Percentiles rank a stretch among this genome's conserved stretches.
Evolutionary conservation across 1,140 invertebrate species (phyloP).

Genomic region (Eupristina koningsbergeri): DNA sequence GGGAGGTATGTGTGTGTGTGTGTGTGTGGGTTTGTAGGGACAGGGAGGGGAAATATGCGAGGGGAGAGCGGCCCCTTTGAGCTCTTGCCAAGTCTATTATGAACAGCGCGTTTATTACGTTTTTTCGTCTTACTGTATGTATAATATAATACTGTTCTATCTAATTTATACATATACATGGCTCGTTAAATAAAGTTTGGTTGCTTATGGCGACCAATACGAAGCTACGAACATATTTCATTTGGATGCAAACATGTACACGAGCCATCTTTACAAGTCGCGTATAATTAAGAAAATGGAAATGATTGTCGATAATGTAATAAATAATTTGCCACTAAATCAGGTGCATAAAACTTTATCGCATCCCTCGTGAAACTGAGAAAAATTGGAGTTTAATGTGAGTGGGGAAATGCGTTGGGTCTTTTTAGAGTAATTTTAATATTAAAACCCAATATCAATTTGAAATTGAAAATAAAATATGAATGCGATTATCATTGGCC

Average conservation of each 20-base stretch:
- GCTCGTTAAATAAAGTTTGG: conserved; percentile 38
- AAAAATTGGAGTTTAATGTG: too few species aligned
- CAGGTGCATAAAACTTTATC: background rate
- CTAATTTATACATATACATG: conserved; percentile 21
- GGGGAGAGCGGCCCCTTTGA: conserved; percentile 38
- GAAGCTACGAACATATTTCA: conserved; percentile 18
- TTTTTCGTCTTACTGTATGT: conserved; percentile 6
- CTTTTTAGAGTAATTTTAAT: too few species aligned
- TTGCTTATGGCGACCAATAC: conserved; percentile 19
- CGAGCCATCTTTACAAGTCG: too few species aligned
- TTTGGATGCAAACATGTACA: background rate
- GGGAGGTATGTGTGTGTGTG: background rate
- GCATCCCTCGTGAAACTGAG: too few species aligned
- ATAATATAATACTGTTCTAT: conserved; percentile 29
- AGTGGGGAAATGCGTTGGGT: too few species aligned
- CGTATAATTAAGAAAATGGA: background rate
- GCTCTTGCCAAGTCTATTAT: conserved; percentile 39
- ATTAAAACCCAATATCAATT: background rate
- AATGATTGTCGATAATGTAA: background rate
- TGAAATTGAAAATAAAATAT: background rate
- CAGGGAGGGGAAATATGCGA: conserved; percentile 15
- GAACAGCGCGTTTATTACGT: conserved; percentile 31
- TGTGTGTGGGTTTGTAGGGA: background rate
- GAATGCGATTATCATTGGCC: background rate
- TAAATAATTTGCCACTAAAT: background rate